Percentiles rank a stretch among this genome's conserved stretches.
These are phyloP conservation scores for Cotesia typhae DNA, from an alignment of 1,140 invertebrate genomes.

Conservation along the genomic window DNA sequence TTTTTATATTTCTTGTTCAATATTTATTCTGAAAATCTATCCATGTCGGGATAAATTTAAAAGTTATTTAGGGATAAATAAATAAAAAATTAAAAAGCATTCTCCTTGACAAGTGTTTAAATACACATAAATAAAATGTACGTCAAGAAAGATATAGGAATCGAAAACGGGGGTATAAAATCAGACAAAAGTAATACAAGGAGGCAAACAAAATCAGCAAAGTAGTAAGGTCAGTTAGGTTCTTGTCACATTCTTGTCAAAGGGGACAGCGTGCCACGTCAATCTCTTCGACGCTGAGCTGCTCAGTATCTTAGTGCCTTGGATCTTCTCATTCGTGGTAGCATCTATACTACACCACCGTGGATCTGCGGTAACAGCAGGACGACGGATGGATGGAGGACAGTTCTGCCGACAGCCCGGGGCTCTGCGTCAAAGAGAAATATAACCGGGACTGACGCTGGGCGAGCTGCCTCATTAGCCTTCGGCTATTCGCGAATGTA, in stretches of 20 bases:
- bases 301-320: constrained; percentile 24
- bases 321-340: constrained; percentile 31
- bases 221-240: constrained; percentile 60
- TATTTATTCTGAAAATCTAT: too few relatives aligned
- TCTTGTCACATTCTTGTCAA: constrained; percentile 67
- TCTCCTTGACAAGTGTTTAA: too few relatives aligned
- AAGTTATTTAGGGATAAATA: too few relatives aligned
- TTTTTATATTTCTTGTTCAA: too few relatives aligned
- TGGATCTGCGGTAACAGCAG: neutral
- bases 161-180: neutral
- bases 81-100: too few relatives aligned
- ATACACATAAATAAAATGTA: neutral
- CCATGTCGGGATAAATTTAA: too few relatives aligned
- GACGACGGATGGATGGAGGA: constrained; percentile 54
- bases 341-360: too few relatives aligned
- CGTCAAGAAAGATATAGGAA: neutral
- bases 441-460: constrained; percentile 61
- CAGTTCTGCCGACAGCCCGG: constrained; percentile 56
- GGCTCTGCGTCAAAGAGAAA: constrained; percentile 65
- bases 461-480: constrained; percentile 64
- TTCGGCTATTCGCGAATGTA: constrained; percentile 58
- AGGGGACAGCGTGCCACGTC: constrained; percentile 62
- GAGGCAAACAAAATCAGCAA: constrained; percentile 41
- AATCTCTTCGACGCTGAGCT: constrained; percentile 59
- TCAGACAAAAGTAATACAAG: neutral